phyloP scores from a whole-genome alignment of 2,113 vertebrate genomes.

The Triplophysa siluroides region DNA sequence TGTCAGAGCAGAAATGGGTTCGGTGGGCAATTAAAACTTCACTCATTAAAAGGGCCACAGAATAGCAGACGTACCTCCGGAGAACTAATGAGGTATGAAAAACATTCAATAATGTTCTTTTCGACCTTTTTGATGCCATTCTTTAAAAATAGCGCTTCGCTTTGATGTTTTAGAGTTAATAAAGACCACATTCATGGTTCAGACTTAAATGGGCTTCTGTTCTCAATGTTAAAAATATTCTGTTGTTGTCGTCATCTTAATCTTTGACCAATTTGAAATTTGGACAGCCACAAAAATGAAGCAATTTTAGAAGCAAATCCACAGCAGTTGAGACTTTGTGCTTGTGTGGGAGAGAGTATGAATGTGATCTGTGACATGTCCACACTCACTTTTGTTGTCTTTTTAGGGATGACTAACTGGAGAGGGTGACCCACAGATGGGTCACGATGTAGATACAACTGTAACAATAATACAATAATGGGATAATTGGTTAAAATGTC shows the following conservation, averaged over 20 bases:
- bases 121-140: conserved; percentile 10
- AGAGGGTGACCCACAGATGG: no score
- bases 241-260: neutral
- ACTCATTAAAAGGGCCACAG: conserved; percentile 36
- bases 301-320: no score
- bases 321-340: neutral
- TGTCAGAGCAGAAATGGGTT: conserved; percentile 15
- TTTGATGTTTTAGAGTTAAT: conserved; percentile 3
- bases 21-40: conserved; percentile 47
- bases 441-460: no score
- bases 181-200: neutral
- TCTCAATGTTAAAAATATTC: neutral
- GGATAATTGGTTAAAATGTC: no score
- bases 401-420: no score
- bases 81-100: conserved; percentile 39
- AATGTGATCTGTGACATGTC: neutral
- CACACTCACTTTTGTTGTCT: no score
- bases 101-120: conserved; percentile 20
- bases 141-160: neutral
- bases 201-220: neutral
- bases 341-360: neutral
- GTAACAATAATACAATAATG: no score
- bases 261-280: neutral
- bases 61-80: conserved; percentile 25
- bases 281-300: neutral